phyloP scores from a whole-genome alignment of 2,797 vertebrate genomes.

The Aythya fuligula region DNA sequence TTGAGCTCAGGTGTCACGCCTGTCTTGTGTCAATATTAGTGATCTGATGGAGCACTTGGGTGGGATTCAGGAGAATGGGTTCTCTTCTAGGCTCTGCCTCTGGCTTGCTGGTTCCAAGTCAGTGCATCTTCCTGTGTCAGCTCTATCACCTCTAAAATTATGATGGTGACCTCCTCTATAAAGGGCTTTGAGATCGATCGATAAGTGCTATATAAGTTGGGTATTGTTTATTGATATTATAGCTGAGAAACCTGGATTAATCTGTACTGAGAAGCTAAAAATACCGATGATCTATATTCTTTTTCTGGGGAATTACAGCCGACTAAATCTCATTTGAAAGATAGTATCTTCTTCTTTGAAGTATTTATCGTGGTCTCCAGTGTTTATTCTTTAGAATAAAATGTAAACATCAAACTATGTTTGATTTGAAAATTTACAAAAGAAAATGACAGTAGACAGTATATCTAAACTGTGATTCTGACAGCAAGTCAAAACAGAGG shows the following conservation, averaged over 20 bases:
- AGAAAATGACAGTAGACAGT: neutral
- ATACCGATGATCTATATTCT: neutral
- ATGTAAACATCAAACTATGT: neutral
- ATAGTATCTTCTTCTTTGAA: neutral
- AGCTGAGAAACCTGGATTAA: conserved; percentile 4
- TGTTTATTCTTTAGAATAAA: conserved; percentile 40
- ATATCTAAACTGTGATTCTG: neutral
- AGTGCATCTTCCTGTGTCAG: neutral
- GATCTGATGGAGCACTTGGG: neutral
- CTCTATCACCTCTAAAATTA: neutral
- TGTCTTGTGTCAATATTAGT: neutral
- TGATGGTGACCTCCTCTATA: neutral
- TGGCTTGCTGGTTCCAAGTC: neutral
- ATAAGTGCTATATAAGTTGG: neutral
- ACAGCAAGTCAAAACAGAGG: conserved; percentile 35
- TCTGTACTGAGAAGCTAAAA: neutral
- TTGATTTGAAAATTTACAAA: conserved; percentile 18
- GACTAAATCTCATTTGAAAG: neutral
- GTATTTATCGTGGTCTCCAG: neutral
- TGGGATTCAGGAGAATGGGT: neutral
- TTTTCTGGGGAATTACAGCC: neutral
- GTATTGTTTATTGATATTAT: neutral
- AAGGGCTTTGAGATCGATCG: neutral
- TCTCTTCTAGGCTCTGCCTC: neutral
- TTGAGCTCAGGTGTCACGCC: neutral